Evolutionary conservation across 2,888 invertebrate species (phyloP), one percentile per base, ranked within the genome.

Genomic region (Protula sp.): DNA sequence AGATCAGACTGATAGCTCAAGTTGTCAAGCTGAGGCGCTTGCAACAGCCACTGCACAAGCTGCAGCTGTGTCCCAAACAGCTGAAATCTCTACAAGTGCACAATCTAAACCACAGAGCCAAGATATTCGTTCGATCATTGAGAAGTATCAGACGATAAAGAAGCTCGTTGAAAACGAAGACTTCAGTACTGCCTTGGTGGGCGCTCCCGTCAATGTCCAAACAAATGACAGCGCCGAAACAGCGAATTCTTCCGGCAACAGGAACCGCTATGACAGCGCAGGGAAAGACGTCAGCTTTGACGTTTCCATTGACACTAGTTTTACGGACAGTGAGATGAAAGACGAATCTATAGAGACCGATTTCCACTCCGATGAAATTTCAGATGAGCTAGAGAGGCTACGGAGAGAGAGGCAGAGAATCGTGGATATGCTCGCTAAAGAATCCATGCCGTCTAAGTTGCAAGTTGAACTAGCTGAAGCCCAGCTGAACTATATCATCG

Each of bases 401-500:
- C 72, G 76, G 30, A 66, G 67, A 31, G 78, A 80, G 58, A 68
- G 77, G 53, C 66, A 73, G 30, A 69, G 76, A 38, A 78, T 80
- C 28, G 69, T 77, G 45, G 75, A 77, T 54, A 68, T 79, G 54
- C 66, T 80, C 4, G 74, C 74, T 14, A 63, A 79, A 55, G 74
- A 74, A 58, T 72, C 75, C 60, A 67, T 79, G 30, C 79, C 79
- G 26, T 72, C 76, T n/a, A 79, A 77, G 59, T 62, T 79, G 28
- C 65, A 60, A 38, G 75, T 80, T 26, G 80, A 81, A 59, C 64
- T 80, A 30, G 70, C 79, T n/a, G 81, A 81, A 62, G 78, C 78
- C 2, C 79, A 80, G 60, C 66, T 81, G n/a, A 80, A 81, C 59
- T 79, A 81, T 62, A 76, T 77, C 60, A 75, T 80, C 55, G 80